Percentiles rank a stretch among this genome's conserved stretches.
These are phyloP conservation scores for Malachius bipustulatus DNA, from an alignment of 2,888 invertebrate genomes.

Conservation along the genomic window DNA sequence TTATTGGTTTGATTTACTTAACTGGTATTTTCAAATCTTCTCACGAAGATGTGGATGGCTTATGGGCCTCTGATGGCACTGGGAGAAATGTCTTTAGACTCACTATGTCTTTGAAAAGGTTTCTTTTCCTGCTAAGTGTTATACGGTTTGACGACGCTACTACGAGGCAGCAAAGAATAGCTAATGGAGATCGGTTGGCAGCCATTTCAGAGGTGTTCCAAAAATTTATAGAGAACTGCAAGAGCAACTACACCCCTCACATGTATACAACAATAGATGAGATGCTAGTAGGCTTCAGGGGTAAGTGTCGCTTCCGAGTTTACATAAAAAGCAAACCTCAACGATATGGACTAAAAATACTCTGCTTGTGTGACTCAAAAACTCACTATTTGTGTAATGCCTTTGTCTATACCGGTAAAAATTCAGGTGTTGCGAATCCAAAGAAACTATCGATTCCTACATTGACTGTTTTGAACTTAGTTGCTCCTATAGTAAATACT, in stretches of 20 bases:
- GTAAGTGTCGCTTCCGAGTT: too few species aligned
- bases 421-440: conserved; percentile 9
- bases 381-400: too few species aligned
- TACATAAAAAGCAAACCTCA: conserved; percentile 8
- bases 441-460: conserved; percentile 15
- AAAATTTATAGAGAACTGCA: conserved; percentile 16
- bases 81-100: conserved; percentile 19
- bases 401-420: conserved; percentile 13
- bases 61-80: conserved; percentile 21
- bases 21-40: conserved; percentile 19
- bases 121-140: conserved; percentile 16
- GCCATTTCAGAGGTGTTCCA: conserved; percentile 16
- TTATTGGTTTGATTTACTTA: conserved; percentile 18
- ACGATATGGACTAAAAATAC: too few species aligned
- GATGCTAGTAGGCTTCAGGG: conserved; percentile 9
- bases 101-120: conserved; percentile 17
- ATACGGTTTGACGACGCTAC: conserved; percentile 21
- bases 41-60: conserved; percentile 16
- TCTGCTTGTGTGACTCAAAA: too few species aligned
- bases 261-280: conserved; percentile 13
- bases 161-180: conserved; percentile 14
- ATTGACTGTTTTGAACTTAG: conserved; percentile 15
- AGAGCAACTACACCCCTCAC: conserved; percentile 11
- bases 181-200: conserved; percentile 15
- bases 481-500: conserved; percentile 13